These are phyloP conservation scores for Alces alces DNA, from an alignment of 2,113 vertebrate genomes.

Conservation along the genomic window DNA sequence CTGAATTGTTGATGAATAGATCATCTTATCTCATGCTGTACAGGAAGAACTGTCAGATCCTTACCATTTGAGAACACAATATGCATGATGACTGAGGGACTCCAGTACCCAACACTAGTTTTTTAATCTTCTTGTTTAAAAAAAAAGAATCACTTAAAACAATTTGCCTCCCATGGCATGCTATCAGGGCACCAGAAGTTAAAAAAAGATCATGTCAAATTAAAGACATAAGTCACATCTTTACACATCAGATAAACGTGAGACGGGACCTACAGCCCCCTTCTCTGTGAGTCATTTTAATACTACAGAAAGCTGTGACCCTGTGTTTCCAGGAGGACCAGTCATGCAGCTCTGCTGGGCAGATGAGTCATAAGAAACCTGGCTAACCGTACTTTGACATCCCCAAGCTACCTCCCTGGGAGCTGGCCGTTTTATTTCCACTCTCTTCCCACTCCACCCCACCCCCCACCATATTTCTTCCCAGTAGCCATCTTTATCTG, in stretches of 20 bases:
- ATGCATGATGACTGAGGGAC: background rate
- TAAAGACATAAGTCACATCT: background rate
- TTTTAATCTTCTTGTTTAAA: background rate
- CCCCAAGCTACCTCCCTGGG: constrained; percentile 12
- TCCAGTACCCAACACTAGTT: background rate
- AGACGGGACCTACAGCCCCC: background rate
- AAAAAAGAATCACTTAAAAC: background rate
- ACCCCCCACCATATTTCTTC: background rate
- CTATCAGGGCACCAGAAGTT: background rate
- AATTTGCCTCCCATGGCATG: background rate
- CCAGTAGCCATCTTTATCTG: constrained; percentile 1
- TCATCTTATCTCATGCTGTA: background rate
- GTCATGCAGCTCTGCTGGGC: background rate
- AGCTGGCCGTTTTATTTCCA: constrained; percentile 20
- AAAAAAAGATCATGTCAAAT: constrained; percentile 22
- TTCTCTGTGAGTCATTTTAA: constrained; percentile 46
- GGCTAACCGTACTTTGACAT: constrained; percentile 5
- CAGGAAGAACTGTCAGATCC: background rate
- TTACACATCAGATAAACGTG: background rate
- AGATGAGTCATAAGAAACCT: constrained; percentile 47
- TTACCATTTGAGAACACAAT: background rate
- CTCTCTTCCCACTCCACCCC: background rate
- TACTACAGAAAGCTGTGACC: constrained; percentile 20
- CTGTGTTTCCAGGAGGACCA: constrained; percentile 38
- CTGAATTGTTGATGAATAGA: background rate